These are phyloP conservation scores for Tonatia bakeri DNA, from an alignment of 2,113 vertebrate species.

Conservation along the genomic window DNA sequence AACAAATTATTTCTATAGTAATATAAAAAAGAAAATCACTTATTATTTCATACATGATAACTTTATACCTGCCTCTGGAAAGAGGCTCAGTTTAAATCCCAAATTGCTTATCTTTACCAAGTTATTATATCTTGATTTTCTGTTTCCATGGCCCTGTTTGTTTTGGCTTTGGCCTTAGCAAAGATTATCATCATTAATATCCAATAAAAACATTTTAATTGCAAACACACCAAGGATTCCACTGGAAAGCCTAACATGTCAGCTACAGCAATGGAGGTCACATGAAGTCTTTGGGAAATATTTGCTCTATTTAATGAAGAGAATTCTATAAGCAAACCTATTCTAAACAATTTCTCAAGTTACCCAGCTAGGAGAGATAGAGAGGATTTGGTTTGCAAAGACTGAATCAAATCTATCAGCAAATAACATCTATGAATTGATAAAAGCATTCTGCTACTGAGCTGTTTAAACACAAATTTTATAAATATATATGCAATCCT, in stretches of 20 bases:
- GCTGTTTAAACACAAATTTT: background rate
- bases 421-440: background rate
- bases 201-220: slow-evolving; percentile 81
- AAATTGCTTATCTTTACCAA: slow-evolving; percentile 65
- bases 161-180: slow-evolving; percentile 75
- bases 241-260: slow-evolving; percentile 60
- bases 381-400: slow-evolving; percentile 38
- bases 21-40: slow-evolving; percentile 15
- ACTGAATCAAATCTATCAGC: slow-evolving; percentile 56
- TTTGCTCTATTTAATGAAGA: slow-evolving; percentile 80
- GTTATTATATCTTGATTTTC: slow-evolving; percentile 73
- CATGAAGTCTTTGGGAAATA: slow-evolving; percentile 71
- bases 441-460: slow-evolving; percentile 32
- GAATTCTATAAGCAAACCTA: slow-evolving; percentile 57
- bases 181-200: slow-evolving; percentile 83
- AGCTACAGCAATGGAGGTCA: slow-evolving; percentile 70
- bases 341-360: slow-evolving; percentile 75
- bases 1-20: background rate
- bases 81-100: slow-evolving; percentile 64
- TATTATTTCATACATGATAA: slow-evolving; percentile 34
- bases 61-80: slow-evolving; percentile 53
- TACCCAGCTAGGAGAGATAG: slow-evolving; percentile 58
- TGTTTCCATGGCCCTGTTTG: slow-evolving; percentile 72
- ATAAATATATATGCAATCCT: background rate
- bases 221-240: slow-evolving; percentile 76